Evolutionary conservation across 1,140 invertebrate species (phyloP).

Genomic region (Chironomus striatipennis): DNA sequence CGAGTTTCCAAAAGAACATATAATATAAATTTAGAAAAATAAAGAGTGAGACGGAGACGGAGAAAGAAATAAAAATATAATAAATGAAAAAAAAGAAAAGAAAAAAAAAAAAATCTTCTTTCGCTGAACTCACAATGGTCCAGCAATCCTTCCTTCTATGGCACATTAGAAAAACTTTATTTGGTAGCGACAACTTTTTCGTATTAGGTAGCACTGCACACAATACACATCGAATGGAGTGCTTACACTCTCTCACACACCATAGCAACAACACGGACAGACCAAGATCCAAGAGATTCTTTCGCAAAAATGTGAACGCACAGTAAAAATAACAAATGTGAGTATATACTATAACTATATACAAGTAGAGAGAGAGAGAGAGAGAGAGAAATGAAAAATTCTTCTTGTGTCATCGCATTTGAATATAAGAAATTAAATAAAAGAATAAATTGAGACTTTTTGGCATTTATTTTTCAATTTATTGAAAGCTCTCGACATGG

Average conservation of each 20-base stretch:
- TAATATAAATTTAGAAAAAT: background rate
- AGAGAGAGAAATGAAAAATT: too few relatives aligned
- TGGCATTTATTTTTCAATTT: background rate
- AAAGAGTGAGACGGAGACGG: background rate
- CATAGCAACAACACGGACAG: background rate
- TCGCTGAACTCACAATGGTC: slow-evolving; percentile 8
- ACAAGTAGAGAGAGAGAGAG: background rate
- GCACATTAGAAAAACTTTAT: slow-evolving; percentile 13
- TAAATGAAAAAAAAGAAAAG: background rate
- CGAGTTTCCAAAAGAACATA: background rate
- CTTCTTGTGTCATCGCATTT: too few relatives aligned
- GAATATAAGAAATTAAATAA: background rate
- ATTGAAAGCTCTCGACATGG: background rate
- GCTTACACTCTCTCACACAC: background rate
- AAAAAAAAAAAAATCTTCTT: slow-evolving; percentile 1
- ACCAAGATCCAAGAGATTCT: background rate
- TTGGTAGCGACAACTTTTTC: slow-evolving; percentile 23
- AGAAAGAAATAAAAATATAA: slow-evolving; percentile 8
- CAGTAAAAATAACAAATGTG: background rate
- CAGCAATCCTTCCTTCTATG: slow-evolving; percentile 15
- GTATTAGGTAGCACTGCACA: slow-evolving; percentile 19
- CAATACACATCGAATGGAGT: background rate
- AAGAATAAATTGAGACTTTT: slow-evolving; percentile 1
- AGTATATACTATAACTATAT: background rate
- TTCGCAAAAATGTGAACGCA: background rate